Conservation (phyloP, 2,797 vertebrate species). For the Gymnoscopelus microlampas region DNA sequence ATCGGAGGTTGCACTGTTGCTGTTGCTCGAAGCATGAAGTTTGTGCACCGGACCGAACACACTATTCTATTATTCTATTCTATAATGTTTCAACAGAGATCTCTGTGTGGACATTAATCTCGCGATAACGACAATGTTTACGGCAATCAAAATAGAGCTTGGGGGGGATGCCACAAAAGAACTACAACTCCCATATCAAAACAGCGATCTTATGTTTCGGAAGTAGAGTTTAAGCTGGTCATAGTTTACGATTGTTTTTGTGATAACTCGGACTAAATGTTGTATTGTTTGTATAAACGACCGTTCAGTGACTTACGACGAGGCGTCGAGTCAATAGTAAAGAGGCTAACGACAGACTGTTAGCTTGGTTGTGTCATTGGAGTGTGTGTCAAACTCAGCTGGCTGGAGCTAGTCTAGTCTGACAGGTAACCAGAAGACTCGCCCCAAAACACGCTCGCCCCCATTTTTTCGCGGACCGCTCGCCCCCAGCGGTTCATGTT, state of each 20-base stretch:
- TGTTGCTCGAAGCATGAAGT: too few species aligned
- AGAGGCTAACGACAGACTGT: not conserved
- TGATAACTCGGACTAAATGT: constrained; percentile 9
- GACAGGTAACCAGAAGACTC: too few species aligned
- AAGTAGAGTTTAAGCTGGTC: constrained; percentile 64
- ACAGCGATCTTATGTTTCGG: constrained; percentile 71
- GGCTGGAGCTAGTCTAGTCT: constrained; percentile 41
- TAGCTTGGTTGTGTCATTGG: constrained; percentile 30
- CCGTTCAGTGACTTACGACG: not conserved
- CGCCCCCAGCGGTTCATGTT: too few species aligned
- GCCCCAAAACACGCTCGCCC: too few species aligned
- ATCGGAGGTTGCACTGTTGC: too few species aligned
- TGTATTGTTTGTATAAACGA: accelerated
- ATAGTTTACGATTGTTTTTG: constrained; percentile 28
- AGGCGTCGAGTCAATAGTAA: not conserved
- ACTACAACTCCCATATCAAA: constrained; percentile 83
- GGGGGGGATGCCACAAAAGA: constrained; percentile 38
- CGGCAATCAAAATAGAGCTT: not conserved
- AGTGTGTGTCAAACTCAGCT: constrained; percentile 43
- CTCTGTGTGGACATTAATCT: not conserved
- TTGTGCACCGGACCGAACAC: not conserved
- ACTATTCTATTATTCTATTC: not conserved
- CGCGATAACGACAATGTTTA: not conserved
- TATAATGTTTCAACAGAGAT: too few species aligned
- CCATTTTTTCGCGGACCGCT: too few species aligned